These are phyloP conservation scores for Mastigias papua DNA, from an alignment of 30 jellyfish, hydroid and myxozoan genomes.

Conservation along the genomic window DNA sequence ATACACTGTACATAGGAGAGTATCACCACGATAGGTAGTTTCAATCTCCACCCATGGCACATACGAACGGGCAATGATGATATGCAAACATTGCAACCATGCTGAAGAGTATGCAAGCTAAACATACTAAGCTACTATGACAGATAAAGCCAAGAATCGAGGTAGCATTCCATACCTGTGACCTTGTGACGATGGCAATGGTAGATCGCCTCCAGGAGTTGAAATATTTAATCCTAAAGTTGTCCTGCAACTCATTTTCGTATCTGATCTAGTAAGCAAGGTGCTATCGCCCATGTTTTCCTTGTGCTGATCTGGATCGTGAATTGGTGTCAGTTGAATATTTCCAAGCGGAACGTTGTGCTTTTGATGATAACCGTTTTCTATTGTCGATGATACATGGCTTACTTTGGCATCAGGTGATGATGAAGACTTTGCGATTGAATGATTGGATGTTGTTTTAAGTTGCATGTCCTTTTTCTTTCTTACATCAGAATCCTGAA, in stretches of 20 bases:
- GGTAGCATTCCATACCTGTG: constrained; percentile 56
- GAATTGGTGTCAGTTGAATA: constrained; percentile 65
- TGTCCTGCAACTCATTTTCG: constrained; percentile 73
- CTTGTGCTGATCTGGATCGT: constrained; percentile 58
- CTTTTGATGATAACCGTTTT: constrained; percentile 46
- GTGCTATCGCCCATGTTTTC: constrained; percentile 33
- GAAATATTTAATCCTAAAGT: constrained; percentile 73
- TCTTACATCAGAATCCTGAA: constrained; percentile 37
- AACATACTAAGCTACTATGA: background rate
- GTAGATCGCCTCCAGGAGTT: constrained; percentile 88
- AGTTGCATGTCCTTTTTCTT: constrained; percentile 46
- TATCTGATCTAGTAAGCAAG: constrained; percentile 76
- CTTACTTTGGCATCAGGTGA: constrained; percentile 70
- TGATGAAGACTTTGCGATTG: constrained; percentile 48
- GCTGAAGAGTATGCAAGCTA: background rate
- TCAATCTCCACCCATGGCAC: too few relatives aligned
- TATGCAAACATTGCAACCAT: too few relatives aligned
- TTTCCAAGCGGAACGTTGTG: constrained; percentile 48
- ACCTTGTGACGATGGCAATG: constrained; percentile 71
- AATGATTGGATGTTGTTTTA: constrained; percentile 39
- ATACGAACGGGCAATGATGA: too few relatives aligned
- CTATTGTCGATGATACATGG: constrained; percentile 29
- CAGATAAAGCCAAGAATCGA: background rate
- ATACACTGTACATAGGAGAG: too few relatives aligned
- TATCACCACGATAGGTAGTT: too few relatives aligned